Evolutionary conservation across 2,113 vertebrate genomes (phyloP).

Genomic region (Narcine bancroftii): DNA sequence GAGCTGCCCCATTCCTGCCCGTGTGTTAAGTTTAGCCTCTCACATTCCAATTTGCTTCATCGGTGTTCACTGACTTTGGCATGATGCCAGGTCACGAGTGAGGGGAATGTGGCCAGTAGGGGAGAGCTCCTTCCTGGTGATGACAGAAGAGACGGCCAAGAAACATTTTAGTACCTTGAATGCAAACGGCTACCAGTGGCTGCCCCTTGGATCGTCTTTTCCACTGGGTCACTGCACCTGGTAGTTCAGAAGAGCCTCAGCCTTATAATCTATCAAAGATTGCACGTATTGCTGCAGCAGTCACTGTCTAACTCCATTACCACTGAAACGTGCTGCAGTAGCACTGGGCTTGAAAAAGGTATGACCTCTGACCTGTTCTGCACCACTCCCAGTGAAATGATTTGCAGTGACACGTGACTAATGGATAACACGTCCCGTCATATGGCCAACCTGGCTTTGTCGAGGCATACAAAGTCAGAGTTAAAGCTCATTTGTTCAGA

Average conservation of each 20-base stretch:
- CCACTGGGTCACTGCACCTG: background rate
- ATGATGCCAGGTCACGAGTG: background rate
- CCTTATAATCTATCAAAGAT: background rate
- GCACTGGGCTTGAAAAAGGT: background rate
- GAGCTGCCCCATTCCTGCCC: background rate
- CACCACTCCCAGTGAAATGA: background rate
- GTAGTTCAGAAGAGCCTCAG: background rate
- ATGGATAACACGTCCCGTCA: background rate
- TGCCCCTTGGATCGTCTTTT: background rate
- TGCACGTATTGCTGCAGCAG: background rate
- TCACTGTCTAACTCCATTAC: background rate
- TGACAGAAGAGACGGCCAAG: no score
- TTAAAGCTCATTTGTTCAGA: background rate
- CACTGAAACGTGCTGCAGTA: background rate
- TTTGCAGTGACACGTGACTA: background rate
- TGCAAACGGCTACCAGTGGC: background rate
- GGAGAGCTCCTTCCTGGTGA: background rate
- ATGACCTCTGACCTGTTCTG: background rate
- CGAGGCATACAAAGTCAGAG: background rate
- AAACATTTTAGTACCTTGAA: background rate
- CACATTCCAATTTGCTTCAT: background rate
- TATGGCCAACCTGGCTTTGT: background rate
- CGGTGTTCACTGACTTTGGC: background rate
- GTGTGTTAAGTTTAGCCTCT: background rate
- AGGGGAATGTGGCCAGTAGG: background rate